Evolutionary conservation across 2,113 vertebrate species (phyloP).

Genomic region (Calonectris borealis): DNA sequence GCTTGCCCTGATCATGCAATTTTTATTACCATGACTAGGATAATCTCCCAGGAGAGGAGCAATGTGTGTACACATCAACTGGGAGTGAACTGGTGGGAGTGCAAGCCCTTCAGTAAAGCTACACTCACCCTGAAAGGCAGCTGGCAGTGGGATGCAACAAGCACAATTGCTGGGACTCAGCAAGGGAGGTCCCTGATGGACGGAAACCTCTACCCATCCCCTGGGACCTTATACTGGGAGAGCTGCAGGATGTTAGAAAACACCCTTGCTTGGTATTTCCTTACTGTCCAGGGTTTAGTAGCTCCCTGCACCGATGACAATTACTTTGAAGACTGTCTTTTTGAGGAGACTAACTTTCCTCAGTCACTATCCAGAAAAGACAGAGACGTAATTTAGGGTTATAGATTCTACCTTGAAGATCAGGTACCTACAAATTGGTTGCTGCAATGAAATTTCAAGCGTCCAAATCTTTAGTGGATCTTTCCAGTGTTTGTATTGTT

Average conservation of each 20-base stretch:
- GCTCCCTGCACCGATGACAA: not conserved
- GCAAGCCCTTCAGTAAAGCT: not conserved
- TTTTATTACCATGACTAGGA: not conserved
- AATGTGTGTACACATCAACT: not conserved
- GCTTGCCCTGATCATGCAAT: not conserved
- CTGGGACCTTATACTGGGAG: not conserved
- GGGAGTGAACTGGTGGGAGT: not conserved
- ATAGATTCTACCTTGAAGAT: not conserved
- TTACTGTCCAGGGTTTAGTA: not conserved
- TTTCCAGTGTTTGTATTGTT: not conserved
- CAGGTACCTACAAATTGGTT: not conserved
- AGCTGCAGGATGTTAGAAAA: not conserved
- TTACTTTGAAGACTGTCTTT: not conserved
- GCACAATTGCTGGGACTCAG: no score
- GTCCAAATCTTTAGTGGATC: not conserved
- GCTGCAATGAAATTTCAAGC: not conserved
- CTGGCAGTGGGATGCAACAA: not conserved
- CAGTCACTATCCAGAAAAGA: not conserved
- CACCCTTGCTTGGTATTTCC: not conserved
- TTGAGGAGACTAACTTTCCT: not conserved
- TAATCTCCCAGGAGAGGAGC: not conserved
- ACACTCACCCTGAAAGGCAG: not conserved
- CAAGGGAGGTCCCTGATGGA: not conserved
- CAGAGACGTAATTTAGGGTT: not conserved
- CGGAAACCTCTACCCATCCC: not conserved